Evolutionary conservation across 2,888 invertebrate genomes (phyloP).

Genomic region (Heliothis peltigera): DNA sequence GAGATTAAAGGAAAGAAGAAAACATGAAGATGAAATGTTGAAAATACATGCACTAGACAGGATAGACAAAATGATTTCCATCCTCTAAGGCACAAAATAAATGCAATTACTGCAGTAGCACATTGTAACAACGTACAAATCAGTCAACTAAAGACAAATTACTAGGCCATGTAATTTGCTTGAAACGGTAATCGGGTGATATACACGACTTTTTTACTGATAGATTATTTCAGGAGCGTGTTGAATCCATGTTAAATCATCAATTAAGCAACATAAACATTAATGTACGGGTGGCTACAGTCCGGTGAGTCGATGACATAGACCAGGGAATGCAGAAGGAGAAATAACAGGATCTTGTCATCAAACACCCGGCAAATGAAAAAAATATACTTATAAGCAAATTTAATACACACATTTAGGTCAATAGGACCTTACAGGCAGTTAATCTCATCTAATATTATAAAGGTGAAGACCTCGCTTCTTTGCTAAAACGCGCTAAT

Average conservation of each 20-base stretch:
- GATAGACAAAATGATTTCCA: neutral
- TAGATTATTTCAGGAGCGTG: slow-evolving; percentile 41
- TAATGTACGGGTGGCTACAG: slow-evolving; percentile 48
- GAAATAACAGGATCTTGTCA: neutral
- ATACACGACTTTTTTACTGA: slow-evolving; percentile 30
- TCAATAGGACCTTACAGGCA: too few relatives aligned
- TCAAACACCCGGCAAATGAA: neutral
- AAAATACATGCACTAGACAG: neutral
- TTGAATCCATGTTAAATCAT: slow-evolving; percentile 44
- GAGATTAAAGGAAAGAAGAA: too few relatives aligned
- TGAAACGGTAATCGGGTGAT: slow-evolving; percentile 25
- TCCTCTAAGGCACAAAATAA: slow-evolving; percentile 7
- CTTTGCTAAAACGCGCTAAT: too few relatives aligned
- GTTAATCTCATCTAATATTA: too few relatives aligned
- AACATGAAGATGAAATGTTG: too few relatives aligned
- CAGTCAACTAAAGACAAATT: slow-evolving; percentile 27
- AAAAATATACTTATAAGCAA: too few relatives aligned
- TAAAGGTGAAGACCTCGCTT: too few relatives aligned
- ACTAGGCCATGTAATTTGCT: slow-evolving; percentile 41
- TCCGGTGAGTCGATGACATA: slow-evolving; percentile 54
- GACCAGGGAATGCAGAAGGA: slow-evolving; percentile 13
- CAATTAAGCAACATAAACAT: slow-evolving; percentile 51
- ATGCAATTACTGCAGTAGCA: slow-evolving; percentile 26
- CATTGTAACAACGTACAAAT: slow-evolving; percentile 23
- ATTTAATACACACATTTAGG: too few relatives aligned